phyloP scores from a whole-genome alignment of 2,888 invertebrate genomes.

The Formica aserva region DNA sequence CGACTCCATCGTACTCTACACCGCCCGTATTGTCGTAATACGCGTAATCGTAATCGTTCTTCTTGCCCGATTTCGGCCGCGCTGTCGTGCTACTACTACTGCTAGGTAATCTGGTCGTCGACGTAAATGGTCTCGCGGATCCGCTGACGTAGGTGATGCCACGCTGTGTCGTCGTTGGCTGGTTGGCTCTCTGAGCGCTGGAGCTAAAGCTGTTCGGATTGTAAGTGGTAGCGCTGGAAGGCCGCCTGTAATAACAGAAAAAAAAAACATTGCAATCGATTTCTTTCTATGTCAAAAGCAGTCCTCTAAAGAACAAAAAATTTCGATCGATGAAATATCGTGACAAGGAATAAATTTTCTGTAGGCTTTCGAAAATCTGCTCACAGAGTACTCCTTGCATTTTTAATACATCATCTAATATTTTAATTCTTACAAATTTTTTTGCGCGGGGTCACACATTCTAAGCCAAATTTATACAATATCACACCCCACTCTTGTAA shows the following conservation, averaged over 20 bases:
- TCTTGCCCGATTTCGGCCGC: conserved; percentile 85
- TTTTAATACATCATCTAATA: neutral
- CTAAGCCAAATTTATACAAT: neutral
- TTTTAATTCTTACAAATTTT: neutral
- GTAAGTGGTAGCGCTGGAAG: conserved; percentile 79
- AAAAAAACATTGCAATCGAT: neutral
- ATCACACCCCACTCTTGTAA: too few species aligned
- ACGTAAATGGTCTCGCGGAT: conserved; percentile 83
- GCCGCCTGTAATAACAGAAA: conserved; percentile 74
- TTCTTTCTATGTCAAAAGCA: neutral
- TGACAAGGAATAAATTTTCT: neutral
- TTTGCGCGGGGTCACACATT: neutral
- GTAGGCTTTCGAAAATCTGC: neutral
- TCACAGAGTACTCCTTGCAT: neutral
- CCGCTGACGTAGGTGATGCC: conserved; percentile 83
- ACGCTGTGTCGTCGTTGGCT: conserved; percentile 81
- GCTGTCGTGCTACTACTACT: conserved; percentile 80
- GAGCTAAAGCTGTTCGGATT: conserved; percentile 80
- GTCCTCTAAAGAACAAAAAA: neutral
- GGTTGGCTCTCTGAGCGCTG: conserved; percentile 78
- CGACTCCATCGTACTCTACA: conserved; percentile 86
- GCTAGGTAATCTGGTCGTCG: conserved; percentile 80
- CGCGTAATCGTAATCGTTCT: conserved; percentile 93
- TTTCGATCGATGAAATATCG: neutral
- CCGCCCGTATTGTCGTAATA: conserved; percentile 91